These are phyloP conservation scores for Cassiopea andromeda DNA, from an alignment of 30 jellyfish, hydroid and myxozoan genomes.

Conservation along the genomic window DNA sequence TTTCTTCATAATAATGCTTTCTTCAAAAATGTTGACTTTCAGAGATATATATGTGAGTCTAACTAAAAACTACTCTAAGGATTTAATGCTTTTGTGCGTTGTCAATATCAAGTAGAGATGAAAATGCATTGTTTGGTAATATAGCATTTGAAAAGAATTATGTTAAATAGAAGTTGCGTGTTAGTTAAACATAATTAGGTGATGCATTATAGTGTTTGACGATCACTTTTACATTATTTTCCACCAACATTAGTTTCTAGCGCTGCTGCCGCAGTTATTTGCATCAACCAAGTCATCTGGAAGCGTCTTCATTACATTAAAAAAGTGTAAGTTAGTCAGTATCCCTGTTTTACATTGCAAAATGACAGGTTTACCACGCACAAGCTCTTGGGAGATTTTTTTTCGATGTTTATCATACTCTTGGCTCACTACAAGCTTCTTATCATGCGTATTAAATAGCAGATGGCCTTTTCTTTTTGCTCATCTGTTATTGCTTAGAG, in stretches of 20 bases:
- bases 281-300: conserved; percentile 80
- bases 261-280: conserved; percentile 75
- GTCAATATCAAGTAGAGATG: neutral
- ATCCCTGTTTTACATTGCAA: neutral
- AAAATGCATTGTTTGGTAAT: neutral
- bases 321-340: conserved; percentile 95
- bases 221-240: neutral
- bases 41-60: neutral
- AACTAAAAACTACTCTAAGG: neutral
- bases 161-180: neutral
- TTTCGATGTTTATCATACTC: neutral
- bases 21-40: neutral
- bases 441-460: neutral
- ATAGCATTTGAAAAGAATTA: neutral
- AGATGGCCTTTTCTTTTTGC: neutral
- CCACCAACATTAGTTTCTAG: conserved; percentile 59
- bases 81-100: neutral
- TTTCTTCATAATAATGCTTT: neutral
- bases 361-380: neutral
- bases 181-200: neutral
- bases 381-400: neutral
- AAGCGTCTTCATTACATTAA: conserved; percentile 81
- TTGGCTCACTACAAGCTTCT: neutral
- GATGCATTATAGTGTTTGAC: neutral
- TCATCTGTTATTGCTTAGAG: neutral